Evolutionary conservation across 2,797 vertebrate genomes (phyloP), one percentile per base, ranked within the genome.

Genomic region (Hyperoplus immaculatus): DNA sequence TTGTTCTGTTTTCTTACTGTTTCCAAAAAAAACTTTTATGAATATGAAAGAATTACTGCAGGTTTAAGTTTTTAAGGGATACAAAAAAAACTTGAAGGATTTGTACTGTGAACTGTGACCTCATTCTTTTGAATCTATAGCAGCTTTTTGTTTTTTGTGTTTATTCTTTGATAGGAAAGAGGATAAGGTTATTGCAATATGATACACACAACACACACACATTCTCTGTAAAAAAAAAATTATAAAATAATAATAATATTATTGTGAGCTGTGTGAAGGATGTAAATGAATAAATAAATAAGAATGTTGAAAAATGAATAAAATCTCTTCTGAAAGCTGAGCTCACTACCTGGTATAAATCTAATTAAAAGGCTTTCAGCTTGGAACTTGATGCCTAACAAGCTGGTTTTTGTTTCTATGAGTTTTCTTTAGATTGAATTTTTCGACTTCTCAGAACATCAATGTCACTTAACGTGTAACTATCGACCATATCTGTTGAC

Each of bases 81-180:
- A 58, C 29, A 79, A 81, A 66, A 82, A 96, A 97, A 90, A 97
- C 97, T 98, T 98, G 97, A 98, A 98, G 95, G 94, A 96, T 97
- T 96, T 96, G 94, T 98, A 99, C 97, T 99, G 97, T 99, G 97
- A 99, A 99, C 96, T 97, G 96, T 98, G 97, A 98, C 97, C 97
- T 98, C 97, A 95, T 96, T 97, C 95, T 96, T 29, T 92, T 95
- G 93, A 95, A 90, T 96, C 96, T 93, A 95, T 95, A 94, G 95
- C 92, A 95, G 94, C 94, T 93, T 96, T 96, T 92, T 94, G 85
- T 90, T 92, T 83, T 86, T 91, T 90, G 86, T 90, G 83, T 77
- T 90, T 83, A 56, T 88, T 83, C 46, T 88, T 96, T 95, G 94
- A 88, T 29, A 29, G 94, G 93, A 92, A 90, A 92, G 91, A 93